Base-by-base conservation (phyloP, 2,113 vertebrate species). In the Gymnarchus niloticus region DNA sequence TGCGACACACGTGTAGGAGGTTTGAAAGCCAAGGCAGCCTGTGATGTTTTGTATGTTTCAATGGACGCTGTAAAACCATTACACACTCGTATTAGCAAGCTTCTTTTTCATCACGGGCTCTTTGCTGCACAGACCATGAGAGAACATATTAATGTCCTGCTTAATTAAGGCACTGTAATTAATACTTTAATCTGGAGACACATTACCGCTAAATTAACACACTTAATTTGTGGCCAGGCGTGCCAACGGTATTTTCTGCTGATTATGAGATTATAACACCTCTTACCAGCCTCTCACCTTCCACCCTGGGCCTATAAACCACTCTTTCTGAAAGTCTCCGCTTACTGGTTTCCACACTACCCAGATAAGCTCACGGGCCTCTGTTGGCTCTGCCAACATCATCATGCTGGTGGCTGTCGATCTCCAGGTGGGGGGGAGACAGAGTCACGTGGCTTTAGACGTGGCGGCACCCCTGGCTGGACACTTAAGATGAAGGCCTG, bases 81-180 rank as follows among this genome's bases (percentile, higher is more conserved):
- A 78, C 84, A n/a, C 65, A 78, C 52, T 78, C 41, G 3, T 54
- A 56, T 85, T 80, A 85, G 28, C 84, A 54, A n/a, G 52, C 51
- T 28, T 41, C n/a, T 54, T 85, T 46, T 85, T 25, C 84, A 80
- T 69, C 65, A 48, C 44, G 14, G 48, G 19, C 19, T 76, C 28
- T 85, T 41, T 78, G 7, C 52, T 37, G 33, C 73, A 28, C n/a
- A 56, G 33, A 44, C 49, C 23, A 21, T 54, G 48, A 9, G 49
- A 77, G 14, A 48, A 85, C 37, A 12, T 85, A 78, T 80, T 83
- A 76, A 83, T 51, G 61, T 57, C n/a, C 78, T 83, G 57, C 88
- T 88, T 87, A 90, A 92, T 91, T 87, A 91, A 51, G 19, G 3
- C 1, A 14, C 44, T 85, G 83, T 90, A 90, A 91, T 92, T 90